These are phyloP conservation scores for Halocynthia roretzi DNA, from an alignment of 23 tunicate species.

Conservation along the genomic window DNA sequence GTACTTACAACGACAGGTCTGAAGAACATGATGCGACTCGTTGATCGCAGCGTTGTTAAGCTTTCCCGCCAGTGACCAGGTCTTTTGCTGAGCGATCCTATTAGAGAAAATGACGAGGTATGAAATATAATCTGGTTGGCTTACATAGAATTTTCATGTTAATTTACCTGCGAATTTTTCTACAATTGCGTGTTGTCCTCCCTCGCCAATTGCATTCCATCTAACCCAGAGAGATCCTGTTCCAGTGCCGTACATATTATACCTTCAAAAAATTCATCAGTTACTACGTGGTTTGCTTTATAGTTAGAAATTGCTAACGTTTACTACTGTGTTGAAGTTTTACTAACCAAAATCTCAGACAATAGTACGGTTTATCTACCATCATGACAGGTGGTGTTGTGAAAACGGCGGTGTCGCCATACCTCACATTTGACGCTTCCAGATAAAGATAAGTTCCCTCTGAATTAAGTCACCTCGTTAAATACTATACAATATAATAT, in stretches of 20 bases:
- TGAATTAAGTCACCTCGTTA: neutral
- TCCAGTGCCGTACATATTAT: slow-evolving; percentile 20
- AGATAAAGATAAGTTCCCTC: slow-evolving; percentile 15
- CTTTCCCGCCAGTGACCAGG: slow-evolving; percentile 15
- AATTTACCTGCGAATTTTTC: slow-evolving; percentile 10
- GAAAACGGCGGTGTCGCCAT: slow-evolving; percentile 24
- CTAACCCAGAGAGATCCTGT: slow-evolving; percentile 14
- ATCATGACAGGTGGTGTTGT: slow-evolving; percentile 12
- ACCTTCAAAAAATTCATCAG: neutral
- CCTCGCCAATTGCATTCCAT: slow-evolving; percentile 20
- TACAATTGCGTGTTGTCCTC: neutral
- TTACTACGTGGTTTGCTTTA: neutral
- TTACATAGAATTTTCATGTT: neutral
- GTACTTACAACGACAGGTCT: slow-evolving; percentile 18
- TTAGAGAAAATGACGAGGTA: neutral
- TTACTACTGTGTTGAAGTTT: too few species aligned
- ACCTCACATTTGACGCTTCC: slow-evolving; percentile 7
- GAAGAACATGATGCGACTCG: slow-evolving; percentile 3
- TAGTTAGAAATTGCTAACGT: neutral
- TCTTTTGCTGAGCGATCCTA: slow-evolving; percentile 1
- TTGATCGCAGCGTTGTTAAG: slow-evolving; percentile 9
- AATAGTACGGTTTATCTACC: slow-evolving; percentile 8
- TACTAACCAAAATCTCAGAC: slow-evolving; percentile 24
- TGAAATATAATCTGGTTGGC: neutral
- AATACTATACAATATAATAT: too few species aligned